phyloP scores from a whole-genome alignment of 2,113 vertebrate species.

The Bettongia penicillata region DNA sequence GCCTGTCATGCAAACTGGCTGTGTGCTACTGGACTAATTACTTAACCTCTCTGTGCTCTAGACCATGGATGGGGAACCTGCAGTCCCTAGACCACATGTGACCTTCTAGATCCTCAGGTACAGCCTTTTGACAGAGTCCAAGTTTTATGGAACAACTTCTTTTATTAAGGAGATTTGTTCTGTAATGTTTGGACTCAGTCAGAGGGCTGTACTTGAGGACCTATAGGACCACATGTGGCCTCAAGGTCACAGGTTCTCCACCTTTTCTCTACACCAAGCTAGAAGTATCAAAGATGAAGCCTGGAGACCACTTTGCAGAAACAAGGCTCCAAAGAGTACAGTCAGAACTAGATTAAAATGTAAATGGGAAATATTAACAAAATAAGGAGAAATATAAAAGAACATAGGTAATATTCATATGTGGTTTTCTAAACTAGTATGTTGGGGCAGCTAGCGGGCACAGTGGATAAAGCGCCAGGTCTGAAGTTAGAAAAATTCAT shows the following conservation, averaged over 20 bases:
- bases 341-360: not conserved
- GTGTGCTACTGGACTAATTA: not conserved
- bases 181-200: no score
- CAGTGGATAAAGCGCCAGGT: not conserved
- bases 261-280: not conserved
- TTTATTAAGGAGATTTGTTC: no score
- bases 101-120: no score
- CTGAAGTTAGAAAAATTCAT: not conserved
- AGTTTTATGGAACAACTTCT: no score
- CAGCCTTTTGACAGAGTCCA: no score
- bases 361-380: not conserved
- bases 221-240: no score
- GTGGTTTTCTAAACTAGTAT: not conserved
- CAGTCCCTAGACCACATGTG: no score
- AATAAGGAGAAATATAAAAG: not conserved
- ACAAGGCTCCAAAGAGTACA: not conserved
- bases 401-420: not conserved
- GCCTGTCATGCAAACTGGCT: not conserved
- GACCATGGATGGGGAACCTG: no score
- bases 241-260: no score
- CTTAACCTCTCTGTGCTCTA: not conserved
- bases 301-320: not conserved
- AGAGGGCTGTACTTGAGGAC: no score
- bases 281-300: not conserved
- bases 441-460: not conserved